A percentile compares a stretch with the other conserved stretches of the same genome.
Conservation (phyloP, 2,113 vertebrate species). For the Sterna hirundo region DNA sequence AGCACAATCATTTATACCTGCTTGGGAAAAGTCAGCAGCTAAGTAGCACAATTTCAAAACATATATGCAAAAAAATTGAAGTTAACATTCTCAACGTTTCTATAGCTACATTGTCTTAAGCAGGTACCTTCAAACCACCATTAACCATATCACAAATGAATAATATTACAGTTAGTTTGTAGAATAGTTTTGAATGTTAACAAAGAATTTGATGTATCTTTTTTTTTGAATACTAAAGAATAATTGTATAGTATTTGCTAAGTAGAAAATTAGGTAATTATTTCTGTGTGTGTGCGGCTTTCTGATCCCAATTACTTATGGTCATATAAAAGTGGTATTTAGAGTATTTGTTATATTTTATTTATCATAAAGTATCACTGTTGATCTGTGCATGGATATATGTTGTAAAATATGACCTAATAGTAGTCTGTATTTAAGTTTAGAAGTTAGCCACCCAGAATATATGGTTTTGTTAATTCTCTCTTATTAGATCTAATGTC, state of each 20-base stretch:
- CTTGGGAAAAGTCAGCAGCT: background rate
- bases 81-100: background rate
- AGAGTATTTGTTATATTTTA: background rate
- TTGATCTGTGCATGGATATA: background rate
- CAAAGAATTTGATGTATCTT: background rate
- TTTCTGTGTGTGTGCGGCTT: background rate
- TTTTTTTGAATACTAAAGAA: background rate
- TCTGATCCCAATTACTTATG: background rate
- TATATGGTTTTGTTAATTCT: background rate
- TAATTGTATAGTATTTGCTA: background rate
- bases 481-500: background rate
- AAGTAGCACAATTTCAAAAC: conserved; percentile 7
- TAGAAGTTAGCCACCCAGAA: background rate
- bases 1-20: background rate
- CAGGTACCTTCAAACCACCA: background rate
- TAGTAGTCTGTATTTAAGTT: background rate
- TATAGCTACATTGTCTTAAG: background rate
- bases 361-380: background rate
- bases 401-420: background rate
- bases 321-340: background rate
- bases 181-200: background rate
- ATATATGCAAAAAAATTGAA: background rate
- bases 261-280: background rate
- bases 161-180: background rate
- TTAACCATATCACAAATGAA: background rate